phyloP scores from a whole-genome alignment of 2,797 vertebrate genomes.

The Pipistrellus pygmaeus region DNA sequence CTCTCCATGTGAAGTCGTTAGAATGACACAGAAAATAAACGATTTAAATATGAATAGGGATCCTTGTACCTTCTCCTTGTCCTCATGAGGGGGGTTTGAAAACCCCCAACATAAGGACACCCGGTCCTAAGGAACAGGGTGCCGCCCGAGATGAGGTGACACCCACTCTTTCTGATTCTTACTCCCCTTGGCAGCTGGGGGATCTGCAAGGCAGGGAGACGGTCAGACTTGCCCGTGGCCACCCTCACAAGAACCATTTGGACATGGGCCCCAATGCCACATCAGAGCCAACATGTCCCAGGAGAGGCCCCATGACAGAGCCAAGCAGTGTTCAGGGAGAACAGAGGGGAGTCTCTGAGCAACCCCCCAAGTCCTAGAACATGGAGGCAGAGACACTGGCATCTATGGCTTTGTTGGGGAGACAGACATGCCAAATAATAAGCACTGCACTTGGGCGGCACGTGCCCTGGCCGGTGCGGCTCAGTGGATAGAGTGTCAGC shows the following conservation, averaged over 20 bases:
- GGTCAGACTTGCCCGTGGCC: neutral
- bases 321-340: neutral
- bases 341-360: neutral
- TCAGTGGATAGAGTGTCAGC: too few relatives aligned
- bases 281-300: neutral
- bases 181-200: neutral
- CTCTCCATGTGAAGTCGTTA: neutral
- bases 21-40: neutral
- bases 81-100: neutral
- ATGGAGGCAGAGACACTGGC: fast-evolving
- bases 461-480: too few relatives aligned
- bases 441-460: too few relatives aligned
- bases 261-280: too few relatives aligned
- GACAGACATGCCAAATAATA: neutral
- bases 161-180: too few relatives aligned
- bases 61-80: neutral
- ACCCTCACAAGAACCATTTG: fast-evolving
- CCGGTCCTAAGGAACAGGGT: fast-evolving
- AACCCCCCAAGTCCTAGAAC: too few relatives aligned
- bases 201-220: neutral
- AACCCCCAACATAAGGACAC: neutral
- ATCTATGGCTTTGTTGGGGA: neutral
- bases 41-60: neutral
- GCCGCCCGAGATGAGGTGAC: fast-evolving
- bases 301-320: too few relatives aligned